Evolutionary conservation across 2,797 vertebrate species (phyloP), one percentile per base, ranked within the genome.

Genomic region (Myotis daubentonii): DNA sequence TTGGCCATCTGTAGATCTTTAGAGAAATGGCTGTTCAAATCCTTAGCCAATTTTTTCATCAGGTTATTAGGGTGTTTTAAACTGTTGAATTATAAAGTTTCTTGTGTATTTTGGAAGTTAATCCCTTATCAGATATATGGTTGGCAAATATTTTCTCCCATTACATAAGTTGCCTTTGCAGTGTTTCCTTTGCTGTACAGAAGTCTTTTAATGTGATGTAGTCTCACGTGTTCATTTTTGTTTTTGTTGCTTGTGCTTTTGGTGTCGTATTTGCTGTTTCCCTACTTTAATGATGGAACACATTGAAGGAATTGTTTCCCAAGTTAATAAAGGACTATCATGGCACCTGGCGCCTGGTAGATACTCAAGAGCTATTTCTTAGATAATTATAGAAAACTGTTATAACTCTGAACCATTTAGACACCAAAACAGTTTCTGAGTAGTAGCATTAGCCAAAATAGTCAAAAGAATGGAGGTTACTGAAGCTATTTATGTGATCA

Each of bases 311-410:
- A 60, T 91, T 83, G 13, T 66, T 44, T 79, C 51, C 25, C 72
- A 60, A n/a, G 66, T 33, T 53, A 15, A 33, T 87, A 49, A 87
- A 55, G 70, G 68, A 62, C 55, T 89, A 30, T 51, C 28, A 25
- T 47, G 8, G 10, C 70, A 17, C 30, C 38, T 72, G 13, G 38
- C n/a, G 51, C 17, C 16, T 60, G 25, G 22, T 80, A 68, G 44
- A 66, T 76, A 66, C 41, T 86, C 62, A 47, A 57, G 94, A 93
- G 41, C 33, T 88, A 51, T 80, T 95, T 82, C 70, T 88, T 91
- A 74, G 44, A 13, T 94, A 44, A 82, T 89, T 38, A 23, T 79
- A 91, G 41, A 71, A 95, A 92, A 89, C 16, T 6, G 12, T 57
- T 78, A 92, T 47, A 94, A 70, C 28, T 92, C 44, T 76, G n/a